Percentiles rank a stretch among this genome's conserved stretches.
These are phyloP conservation scores for Valencia hispanica DNA, from an alignment of 2,797 vertebrate species.

Conservation along the genomic window DNA sequence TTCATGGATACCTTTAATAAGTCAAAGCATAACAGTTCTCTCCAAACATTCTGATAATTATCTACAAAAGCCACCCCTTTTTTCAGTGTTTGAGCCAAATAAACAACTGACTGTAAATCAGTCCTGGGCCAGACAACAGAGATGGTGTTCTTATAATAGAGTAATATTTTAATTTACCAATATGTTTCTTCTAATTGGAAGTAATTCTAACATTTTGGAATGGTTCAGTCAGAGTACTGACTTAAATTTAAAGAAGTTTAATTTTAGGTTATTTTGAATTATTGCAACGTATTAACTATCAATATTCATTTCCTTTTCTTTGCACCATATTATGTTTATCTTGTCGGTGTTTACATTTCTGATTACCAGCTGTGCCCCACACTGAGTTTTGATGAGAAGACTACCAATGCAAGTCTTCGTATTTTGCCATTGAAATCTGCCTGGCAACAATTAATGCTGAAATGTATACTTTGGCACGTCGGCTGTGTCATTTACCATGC, in stretches of 20 bases:
- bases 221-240: neutral
- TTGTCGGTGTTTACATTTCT: conserved; percentile 29
- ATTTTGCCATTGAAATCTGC: conserved; percentile 55
- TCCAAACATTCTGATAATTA: no score
- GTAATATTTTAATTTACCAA: no score
- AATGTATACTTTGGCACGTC: conserved; percentile 53
- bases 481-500: conserved; percentile 67
- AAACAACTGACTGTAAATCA: no score
- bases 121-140: neutral
- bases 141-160: neutral
- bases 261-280: neutral
- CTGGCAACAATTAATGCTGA: conserved; percentile 72
- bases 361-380: conserved; percentile 62
- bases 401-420: conserved; percentile 22
- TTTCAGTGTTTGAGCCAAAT: no score
- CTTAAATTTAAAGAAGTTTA: neutral
- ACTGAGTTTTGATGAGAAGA: conserved; percentile 31
- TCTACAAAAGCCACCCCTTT: no score
- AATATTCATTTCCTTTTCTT: neutral
- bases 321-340: conserved; percentile 40
- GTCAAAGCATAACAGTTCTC: no score
- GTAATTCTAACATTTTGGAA: neutral
- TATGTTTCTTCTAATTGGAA: neutral
- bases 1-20: no score
- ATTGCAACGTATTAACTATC: neutral